These are phyloP conservation scores for Ondatra zibethicus DNA, from an alignment of 2,113 vertebrate species.

Conservation along the genomic window DNA sequence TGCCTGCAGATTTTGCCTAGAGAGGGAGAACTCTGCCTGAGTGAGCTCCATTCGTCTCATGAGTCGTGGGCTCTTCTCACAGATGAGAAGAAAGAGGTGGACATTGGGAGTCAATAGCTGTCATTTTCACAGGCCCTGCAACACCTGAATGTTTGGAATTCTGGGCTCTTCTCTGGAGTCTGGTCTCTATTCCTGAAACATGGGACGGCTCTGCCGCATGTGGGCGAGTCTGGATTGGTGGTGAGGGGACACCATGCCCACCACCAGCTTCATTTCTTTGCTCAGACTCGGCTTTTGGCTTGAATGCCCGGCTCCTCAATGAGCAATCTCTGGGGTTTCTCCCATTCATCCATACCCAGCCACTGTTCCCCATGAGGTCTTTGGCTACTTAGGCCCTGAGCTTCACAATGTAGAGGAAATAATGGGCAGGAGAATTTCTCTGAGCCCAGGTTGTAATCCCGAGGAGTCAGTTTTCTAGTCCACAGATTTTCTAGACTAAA, in stretches of 20 bases:
- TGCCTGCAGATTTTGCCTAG: not conserved
- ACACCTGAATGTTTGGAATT: not conserved
- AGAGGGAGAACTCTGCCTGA: not conserved
- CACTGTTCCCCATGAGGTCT: not conserved
- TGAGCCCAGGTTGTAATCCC: not conserved
- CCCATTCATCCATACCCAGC: too few species aligned
- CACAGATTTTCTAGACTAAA: not conserved
- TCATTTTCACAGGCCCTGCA: not conserved
- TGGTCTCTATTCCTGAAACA: not conserved
- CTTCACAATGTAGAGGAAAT: not conserved
- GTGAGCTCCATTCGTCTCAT: too few species aligned
- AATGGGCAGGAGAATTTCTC: not conserved
- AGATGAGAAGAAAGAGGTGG: not conserved
- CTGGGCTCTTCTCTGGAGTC: not conserved
- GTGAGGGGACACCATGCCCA: not conserved
- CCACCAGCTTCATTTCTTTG: not conserved
- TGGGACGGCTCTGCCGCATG: not conserved
- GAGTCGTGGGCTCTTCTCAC: not conserved
- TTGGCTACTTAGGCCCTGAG: not conserved
- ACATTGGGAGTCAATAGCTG: accelerated
- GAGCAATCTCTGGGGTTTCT: accelerated
- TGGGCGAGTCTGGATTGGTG: not conserved
- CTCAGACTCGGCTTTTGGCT: too few species aligned
- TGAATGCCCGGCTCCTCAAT: not conserved
- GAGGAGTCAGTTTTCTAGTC: not conserved